phyloP scores from a whole-genome alignment of 2,888 invertebrate species.

The Scaptomyza caliginosa region DNA sequence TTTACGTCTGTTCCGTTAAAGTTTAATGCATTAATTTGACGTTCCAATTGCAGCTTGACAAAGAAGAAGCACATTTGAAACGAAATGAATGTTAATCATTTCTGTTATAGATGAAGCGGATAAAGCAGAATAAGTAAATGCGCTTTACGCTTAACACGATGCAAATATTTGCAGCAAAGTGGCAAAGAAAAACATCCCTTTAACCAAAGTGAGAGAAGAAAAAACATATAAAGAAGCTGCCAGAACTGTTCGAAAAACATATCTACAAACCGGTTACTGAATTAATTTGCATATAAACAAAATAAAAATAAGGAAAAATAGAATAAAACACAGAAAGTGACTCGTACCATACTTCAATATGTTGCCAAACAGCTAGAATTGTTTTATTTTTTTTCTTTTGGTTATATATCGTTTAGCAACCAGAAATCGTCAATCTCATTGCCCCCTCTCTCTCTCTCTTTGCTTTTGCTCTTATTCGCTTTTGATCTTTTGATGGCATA shows the following conservation, averaged over 20 bases:
- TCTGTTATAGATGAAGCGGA: not conserved
- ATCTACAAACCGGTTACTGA: constrained; percentile 63
- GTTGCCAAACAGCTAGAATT: constrained; percentile 44
- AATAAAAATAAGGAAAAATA: constrained; percentile 19
- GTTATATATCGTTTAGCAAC: constrained; percentile 3
- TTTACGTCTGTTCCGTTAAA: constrained; percentile 46
- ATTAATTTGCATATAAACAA: constrained; percentile 58
- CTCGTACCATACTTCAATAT: constrained; percentile 24
- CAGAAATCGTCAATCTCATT: constrained; percentile 28
- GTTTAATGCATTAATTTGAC: constrained; percentile 36
- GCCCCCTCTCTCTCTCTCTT: not conserved
- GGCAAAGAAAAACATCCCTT: constrained; percentile 8
- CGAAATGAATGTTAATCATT: constrained; percentile 8
- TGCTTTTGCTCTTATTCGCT: constrained; percentile 1
- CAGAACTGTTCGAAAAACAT: constrained; percentile 36
- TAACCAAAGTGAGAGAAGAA: constrained; percentile 3
- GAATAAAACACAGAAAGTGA: constrained; percentile 1
- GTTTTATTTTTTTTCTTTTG: constrained; percentile 7
- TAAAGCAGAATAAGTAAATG: not conserved
- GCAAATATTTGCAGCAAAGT: constrained; percentile 22
- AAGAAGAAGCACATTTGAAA: constrained; percentile 14
- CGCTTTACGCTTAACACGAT: constrained; percentile 11
- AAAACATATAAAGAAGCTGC: constrained; percentile 22
- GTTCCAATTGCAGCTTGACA: constrained; percentile 44
- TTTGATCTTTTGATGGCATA: constrained; percentile 62